Base-by-base conservation (phyloP, 2,797 vertebrate genomes). In the Sebastes flavidus region DNA sequence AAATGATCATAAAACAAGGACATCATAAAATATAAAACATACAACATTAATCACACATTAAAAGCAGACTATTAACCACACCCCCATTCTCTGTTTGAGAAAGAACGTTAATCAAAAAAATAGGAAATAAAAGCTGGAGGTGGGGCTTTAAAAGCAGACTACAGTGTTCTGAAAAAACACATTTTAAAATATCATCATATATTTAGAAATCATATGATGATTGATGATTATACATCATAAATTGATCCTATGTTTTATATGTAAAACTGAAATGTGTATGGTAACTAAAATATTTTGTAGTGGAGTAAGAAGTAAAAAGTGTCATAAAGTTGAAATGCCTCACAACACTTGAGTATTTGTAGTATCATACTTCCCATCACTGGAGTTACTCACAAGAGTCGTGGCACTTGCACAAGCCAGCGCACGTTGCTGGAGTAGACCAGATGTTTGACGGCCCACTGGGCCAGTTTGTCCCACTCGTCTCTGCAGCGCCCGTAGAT, bases 321-420 rank as follows among this genome's bases (percentile, higher is more conserved):
- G 34, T 4, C 8, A 71, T 63, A 10, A 49, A 34, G 13, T 30
- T 36, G 14, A 24, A 65, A 58, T 16, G 18, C 16, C 5, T 62
- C 6, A 8, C 22, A 49, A 22, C 24, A 24, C 8, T 16, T 34
- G n/a, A 29, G 36, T 42, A 38, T 54, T 49, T 52, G 8, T 27
- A 20, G 22, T 62, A 14, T 65, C 29, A 60, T 2, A 38, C 5
- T 56, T 32, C 16, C 3, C 13, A 22, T 12, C 34, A 34, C 8
- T 25, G 32, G n/a, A 13, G 18, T 13, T 77, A 96, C 97, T 97
- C 95, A 99, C 98, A 97, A 99, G 86, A 99, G 97, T 42, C 98
- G 97, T 14, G 98, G 98, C 86, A 98, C 95, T 89, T 99, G 98
- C 72, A 99, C 93, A 1, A 99, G 97, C 98, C 98, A 99, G 96